A percentile compares a stretch with the other conserved stretches of the same genome.
Evolutionary conservation across 2,888 invertebrate species (phyloP).

Genomic region (Sipha maydis): DNA sequence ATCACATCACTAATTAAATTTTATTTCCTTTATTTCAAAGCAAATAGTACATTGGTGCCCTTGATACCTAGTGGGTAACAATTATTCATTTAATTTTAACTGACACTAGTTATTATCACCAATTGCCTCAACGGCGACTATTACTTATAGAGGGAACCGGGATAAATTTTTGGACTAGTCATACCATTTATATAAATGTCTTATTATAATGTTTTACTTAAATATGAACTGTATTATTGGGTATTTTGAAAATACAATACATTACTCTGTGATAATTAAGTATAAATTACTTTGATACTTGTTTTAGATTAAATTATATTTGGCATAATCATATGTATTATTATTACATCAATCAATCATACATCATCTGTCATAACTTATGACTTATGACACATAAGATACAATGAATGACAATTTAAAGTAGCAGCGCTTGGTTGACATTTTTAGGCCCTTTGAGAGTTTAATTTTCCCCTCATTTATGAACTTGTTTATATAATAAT

Average conservation of each 20-base stretch:
- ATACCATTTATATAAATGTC: not conserved
- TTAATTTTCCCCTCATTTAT: not conserved
- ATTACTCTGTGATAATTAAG: not conserved
- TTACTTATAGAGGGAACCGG: not conserved
- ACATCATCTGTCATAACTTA: not conserved
- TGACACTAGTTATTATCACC: too few species aligned
- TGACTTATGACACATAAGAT: too few species aligned
- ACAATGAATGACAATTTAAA: not conserved
- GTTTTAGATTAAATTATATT: not conserved
- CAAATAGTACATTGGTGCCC: not conserved
- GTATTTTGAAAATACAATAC: not conserved
- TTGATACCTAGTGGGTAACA: not conserved
- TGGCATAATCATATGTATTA: too few species aligned
- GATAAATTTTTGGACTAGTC: not conserved
- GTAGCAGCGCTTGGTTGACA: not conserved
- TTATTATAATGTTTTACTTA: not conserved
- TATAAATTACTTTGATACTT: not conserved
- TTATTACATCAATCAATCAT: too few species aligned
- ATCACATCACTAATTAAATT: not conserved
- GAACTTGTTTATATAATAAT: too few species aligned
- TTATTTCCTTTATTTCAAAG: not conserved
- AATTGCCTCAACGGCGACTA: too few species aligned
- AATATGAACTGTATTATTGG: not conserved
- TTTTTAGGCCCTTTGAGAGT: not conserved
- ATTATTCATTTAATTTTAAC: not conserved